Evolutionary conservation across 2,113 vertebrate genomes (phyloP).

Genomic region (Haemorhous mexicanus): DNA sequence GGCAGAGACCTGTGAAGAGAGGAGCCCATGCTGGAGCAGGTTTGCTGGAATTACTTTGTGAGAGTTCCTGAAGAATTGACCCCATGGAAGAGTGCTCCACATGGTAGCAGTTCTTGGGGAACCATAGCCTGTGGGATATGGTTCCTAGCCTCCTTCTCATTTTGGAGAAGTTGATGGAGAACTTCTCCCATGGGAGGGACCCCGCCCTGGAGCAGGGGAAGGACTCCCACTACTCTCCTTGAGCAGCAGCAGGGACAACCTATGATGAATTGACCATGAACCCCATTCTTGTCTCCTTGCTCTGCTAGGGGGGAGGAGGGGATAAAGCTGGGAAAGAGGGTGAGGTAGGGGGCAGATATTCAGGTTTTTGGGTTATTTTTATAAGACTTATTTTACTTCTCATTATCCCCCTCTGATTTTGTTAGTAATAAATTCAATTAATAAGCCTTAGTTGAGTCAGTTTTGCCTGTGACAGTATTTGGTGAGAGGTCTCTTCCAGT

Average conservation of each 20-base stretch:
- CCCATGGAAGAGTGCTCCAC: neutral
- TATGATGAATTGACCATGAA: neutral
- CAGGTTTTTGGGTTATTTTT: rapidly evolving
- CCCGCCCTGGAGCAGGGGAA: neutral
- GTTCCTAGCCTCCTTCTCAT: neutral
- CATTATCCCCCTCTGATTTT: neutral
- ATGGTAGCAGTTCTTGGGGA: neutral
- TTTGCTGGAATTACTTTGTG: neutral
- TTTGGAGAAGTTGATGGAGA: neutral
- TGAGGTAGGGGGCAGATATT: neutral
- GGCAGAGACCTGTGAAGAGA: neutral
- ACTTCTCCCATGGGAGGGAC: neutral
- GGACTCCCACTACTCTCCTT: neutral
- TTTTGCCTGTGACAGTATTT: neutral
- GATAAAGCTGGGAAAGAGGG: neutral
- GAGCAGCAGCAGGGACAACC: neutral
- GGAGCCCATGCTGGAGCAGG: neutral
- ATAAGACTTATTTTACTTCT: neutral
- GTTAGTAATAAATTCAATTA: neutral
- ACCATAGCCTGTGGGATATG: neutral
- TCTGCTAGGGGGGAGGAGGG: neutral
- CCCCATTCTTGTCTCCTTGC: neutral
- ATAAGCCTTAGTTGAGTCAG: neutral
- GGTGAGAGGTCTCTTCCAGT: neutral
- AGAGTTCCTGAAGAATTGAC: neutral